Base-by-base conservation (phyloP, 1,140 invertebrate species). In the Laupala kohalensis region DNA sequence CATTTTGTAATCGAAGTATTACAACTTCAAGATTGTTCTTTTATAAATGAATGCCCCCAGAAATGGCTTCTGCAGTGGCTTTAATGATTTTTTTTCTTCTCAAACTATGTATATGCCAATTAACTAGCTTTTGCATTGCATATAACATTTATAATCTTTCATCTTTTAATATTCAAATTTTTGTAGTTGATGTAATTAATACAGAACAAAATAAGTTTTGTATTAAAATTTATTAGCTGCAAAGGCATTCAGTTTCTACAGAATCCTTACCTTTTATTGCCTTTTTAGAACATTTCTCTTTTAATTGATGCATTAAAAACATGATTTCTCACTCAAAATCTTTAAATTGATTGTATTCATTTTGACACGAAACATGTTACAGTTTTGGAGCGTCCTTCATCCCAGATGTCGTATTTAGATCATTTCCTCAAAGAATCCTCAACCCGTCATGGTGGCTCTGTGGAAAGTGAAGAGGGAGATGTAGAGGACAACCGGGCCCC, bases 361-460 rank as follows among this genome's bases (percentile, higher is more conserved):
- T 53, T 9, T 53, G 9, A 53, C 37, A 53, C 37, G 9, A 53
- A 19, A 19, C 37, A 19, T 70, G 76, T 85, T 85, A 77, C 83
- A 94, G 92, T 94, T 85, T 82, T 92, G 83, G 91, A 93, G 80
- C 83, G 91, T 76, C 91, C 92, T 71, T 88, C 91, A 64, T 94
- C 92, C 64, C 91, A 94, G 81, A 91, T 94, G 88, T 94, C 92
- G 72, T 93, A 94, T 81, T 81, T 93, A 76, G 92, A 94, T 78
- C 92, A 94, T 77, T 94, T 95, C 79, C 81, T 94, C 74, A 95
- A 94, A 80, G 92, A 94, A 80, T 77, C 80, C 71, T 30, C 78
- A 74, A 74, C 76, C 71, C 78, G 77, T 73, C 84, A 84, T 76
- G 84, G 85, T 69, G 87, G 86, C 72, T 89, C 87, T 62, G 83